A percentile compares a stretch with the other conserved stretches of the same genome.
Evolutionary conservation across 2,888 invertebrate genomes (phyloP).

Genomic region (Amphipoea oculea): DNA sequence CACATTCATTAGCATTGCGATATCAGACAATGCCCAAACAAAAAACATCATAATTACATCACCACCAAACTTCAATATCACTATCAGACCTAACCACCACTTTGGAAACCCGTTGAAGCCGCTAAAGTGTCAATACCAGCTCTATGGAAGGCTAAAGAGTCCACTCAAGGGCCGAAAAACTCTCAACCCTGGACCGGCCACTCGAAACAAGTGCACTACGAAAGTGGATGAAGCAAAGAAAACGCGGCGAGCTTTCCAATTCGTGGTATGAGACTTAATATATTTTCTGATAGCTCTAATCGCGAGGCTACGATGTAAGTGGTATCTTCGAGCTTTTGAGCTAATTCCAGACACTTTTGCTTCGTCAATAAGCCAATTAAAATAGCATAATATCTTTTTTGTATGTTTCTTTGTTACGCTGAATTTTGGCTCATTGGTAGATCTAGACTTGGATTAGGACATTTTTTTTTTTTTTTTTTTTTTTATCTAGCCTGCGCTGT

Average conservation of each 20-base stretch:
- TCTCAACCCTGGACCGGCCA: slow-evolving; percentile 39
- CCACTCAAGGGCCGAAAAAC: slow-evolving; percentile 22
- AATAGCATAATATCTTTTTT: too few relatives aligned
- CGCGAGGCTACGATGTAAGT: neutral
- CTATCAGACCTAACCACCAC: neutral
- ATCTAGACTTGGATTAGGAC: too few relatives aligned
- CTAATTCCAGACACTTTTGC: neutral
- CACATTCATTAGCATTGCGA: neutral
- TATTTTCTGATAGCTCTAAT: neutral
- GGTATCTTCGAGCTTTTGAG: neutral
- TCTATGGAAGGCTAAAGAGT: slow-evolving; percentile 11
- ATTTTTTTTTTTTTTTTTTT: too few relatives aligned
- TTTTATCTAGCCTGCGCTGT: too few relatives aligned
- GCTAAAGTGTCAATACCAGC: slow-evolving; percentile 37
- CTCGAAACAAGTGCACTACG: slow-evolving; percentile 49
- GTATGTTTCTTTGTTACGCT: too few relatives aligned
- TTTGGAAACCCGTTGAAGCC: slow-evolving; percentile 15
- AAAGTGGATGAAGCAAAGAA: slow-evolving; percentile 45
- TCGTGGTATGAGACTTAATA: slow-evolving; percentile 3
- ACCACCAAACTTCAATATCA: neutral
- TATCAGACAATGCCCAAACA: neutral
- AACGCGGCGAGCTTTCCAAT: slow-evolving; percentile 14
- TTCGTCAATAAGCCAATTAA: neutral
- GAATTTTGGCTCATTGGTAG: too few relatives aligned
- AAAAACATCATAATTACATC: neutral